Conservation (phyloP, 2,113 vertebrate species). For the Macrotus californicus region DNA sequence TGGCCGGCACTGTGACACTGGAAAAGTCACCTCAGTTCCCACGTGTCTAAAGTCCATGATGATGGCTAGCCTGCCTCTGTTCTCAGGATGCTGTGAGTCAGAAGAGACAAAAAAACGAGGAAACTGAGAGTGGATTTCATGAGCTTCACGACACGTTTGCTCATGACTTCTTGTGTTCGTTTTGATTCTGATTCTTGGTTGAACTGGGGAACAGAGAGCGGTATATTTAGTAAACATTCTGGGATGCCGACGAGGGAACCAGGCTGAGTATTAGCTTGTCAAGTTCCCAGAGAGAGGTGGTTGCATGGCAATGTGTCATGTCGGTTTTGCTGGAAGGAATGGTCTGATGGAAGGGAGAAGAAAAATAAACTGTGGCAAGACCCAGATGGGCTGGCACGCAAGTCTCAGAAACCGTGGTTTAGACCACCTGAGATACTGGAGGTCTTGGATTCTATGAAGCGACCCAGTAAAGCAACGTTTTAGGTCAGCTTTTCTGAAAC, state of each 20-base stretch:
- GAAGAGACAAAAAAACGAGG: not conserved
- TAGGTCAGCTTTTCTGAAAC: not conserved
- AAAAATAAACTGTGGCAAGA: not conserved
- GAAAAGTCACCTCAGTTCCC: not conserved
- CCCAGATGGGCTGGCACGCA: not conserved
- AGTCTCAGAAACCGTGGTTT: not conserved
- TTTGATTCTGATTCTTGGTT: not conserved
- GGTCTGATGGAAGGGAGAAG: not conserved
- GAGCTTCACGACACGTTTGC: not conserved
- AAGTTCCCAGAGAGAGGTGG: not conserved
- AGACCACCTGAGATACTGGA: not conserved
- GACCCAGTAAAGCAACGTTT: not conserved
- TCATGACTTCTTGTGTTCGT: not conserved
- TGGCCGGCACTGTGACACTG: not conserved
- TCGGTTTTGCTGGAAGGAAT: not conserved
- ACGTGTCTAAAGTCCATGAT: accelerated
- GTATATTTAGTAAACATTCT: not conserved
- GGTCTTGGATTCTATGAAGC: too few relatives aligned
- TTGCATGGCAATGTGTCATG: accelerated
- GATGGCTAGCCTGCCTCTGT: not conserved
- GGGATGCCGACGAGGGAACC: not conserved
- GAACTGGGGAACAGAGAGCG: not conserved
- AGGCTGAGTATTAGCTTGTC: not conserved
- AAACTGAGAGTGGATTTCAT: not conserved
- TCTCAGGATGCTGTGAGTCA: not conserved